Percentiles rank a stretch among this genome's conserved stretches.
phyloP scores from a whole-genome alignment of 2,888 invertebrate species.

The Nebria salina region DNA sequence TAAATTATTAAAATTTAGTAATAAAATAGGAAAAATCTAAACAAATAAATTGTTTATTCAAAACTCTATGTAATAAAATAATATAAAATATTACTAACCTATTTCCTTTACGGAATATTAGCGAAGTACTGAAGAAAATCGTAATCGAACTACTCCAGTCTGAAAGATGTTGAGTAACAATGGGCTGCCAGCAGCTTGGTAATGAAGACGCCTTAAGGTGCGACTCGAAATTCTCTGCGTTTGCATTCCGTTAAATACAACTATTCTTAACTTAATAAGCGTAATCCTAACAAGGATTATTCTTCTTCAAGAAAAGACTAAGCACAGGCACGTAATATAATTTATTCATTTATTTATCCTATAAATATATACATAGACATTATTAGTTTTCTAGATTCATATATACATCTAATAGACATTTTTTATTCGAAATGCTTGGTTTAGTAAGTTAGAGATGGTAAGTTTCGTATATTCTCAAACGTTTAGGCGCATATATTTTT shows the following conservation, averaged over 20 bases:
- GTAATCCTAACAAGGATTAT: conserved; percentile 42
- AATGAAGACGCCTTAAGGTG: conserved; percentile 37
- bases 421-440: not conserved
- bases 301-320: not conserved
- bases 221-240: conserved; percentile 35
- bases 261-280: conserved; percentile 45
- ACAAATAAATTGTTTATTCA: not conserved
- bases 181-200: conserved; percentile 1
- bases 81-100: not conserved
- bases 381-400: too few species aligned
- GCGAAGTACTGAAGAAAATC: conserved; percentile 53
- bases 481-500: too few species aligned
- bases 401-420: too few species aligned
- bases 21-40: not conserved
- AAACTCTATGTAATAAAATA: not conserved
- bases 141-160: conserved; percentile 53
- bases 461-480: not conserved
- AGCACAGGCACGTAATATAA: conserved; percentile 4
- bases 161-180: conserved; percentile 24
- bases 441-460: too few species aligned
- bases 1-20: too few species aligned
- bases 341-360: not conserved
- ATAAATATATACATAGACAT: too few species aligned
- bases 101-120: not conserved
- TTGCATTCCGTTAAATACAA: conserved; percentile 4